A percentile compares a stretch with the other conserved stretches of the same genome.
Conservation (phyloP, 2,797 vertebrate species). For the Xenopus petersii region DNA sequence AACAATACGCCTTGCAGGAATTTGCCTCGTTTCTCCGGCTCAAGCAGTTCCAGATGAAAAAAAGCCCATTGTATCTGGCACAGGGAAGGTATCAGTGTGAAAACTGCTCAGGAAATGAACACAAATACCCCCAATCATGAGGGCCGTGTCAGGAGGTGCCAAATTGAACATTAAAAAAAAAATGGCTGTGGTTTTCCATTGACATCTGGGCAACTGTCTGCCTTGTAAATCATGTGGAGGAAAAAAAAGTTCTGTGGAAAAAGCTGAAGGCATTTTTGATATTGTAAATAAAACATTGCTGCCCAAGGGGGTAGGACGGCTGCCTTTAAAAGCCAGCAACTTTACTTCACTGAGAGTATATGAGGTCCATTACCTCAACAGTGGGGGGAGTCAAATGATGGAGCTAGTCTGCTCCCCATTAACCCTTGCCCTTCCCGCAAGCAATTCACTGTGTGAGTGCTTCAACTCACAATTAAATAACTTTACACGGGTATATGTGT, state of each 20-base stretch:
- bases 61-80: slow-evolving; percentile 38
- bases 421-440: too few species aligned
- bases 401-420: neutral
- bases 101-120: slow-evolving; percentile 49
- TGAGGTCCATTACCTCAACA: neutral
- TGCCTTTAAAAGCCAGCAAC: too few species aligned
- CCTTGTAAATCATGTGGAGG: slow-evolving; percentile 8
- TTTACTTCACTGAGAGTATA: too few species aligned
- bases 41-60: slow-evolving; percentile 57
- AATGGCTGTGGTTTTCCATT: slow-evolving; percentile 13
- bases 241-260: too few species aligned
- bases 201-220: slow-evolving; percentile 7
- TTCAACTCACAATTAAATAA: too few species aligned
- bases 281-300: too few species aligned
- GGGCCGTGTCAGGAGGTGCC: slow-evolving; percentile 26
- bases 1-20: slow-evolving; percentile 39
- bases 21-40: slow-evolving; percentile 33
- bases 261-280: too few species aligned
- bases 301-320: too few species aligned
- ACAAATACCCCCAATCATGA: slow-evolving; percentile 46
- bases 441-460: too few species aligned
- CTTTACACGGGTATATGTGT: too few species aligned
- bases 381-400: neutral
- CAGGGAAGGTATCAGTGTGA: slow-evolving; percentile 37
- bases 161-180: slow-evolving; percentile 12